Evolutionary conservation across 2,888 invertebrate genomes (phyloP), one percentile per base, ranked within the genome.

Genomic region (Leptura quadrifasciata): DNA sequence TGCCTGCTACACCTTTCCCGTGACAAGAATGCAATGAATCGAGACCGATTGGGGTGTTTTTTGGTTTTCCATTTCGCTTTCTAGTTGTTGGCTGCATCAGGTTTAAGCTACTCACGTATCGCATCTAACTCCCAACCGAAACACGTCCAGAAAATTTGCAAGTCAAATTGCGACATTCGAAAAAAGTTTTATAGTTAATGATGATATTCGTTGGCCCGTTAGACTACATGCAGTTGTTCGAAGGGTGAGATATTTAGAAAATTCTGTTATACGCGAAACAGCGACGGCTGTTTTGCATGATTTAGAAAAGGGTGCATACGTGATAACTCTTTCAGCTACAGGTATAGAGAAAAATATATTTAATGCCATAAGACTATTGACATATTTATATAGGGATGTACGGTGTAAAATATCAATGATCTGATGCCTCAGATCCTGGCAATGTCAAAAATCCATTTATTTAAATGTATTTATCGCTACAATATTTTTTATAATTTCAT

Each of bases 111-210:
- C 67, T 67, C 54, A 67, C 67, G 54, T 54, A 67, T 39, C 54
- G 52, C 27, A 17, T 17, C 63, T 31, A 63, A 35, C 67, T 67
- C 27, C 54, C 54, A 17, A 24, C 55, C 54, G 55, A 55, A 31
- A 67, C 54, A 67, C 67, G 24, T 67, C 54, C 67, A 27, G 55
- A 65, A 20, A 68, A 69, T 69, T 69, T 69, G 69, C 69, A 69
- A 69, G 2, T 58, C 69, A 69, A 69, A 69, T 69, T 58, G 58
- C 69, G 31, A 57, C 54, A 35, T 35, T 55, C 55, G 57, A 39
- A 69, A 57, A 57, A 69, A 69, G 67, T 67, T 67, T 54, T 69
- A 57, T 57, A 35, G 69, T 31, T 69, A 69, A 69, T 69, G 58
- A 69, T 57, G 57, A 58, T 69, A 58, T 69, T 69, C 69, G 35